A percentile compares a stretch with the other conserved stretches of the same genome.
Conservation (phyloP, 2,113 vertebrate genomes). For the Sebastes schlegelii region DNA sequence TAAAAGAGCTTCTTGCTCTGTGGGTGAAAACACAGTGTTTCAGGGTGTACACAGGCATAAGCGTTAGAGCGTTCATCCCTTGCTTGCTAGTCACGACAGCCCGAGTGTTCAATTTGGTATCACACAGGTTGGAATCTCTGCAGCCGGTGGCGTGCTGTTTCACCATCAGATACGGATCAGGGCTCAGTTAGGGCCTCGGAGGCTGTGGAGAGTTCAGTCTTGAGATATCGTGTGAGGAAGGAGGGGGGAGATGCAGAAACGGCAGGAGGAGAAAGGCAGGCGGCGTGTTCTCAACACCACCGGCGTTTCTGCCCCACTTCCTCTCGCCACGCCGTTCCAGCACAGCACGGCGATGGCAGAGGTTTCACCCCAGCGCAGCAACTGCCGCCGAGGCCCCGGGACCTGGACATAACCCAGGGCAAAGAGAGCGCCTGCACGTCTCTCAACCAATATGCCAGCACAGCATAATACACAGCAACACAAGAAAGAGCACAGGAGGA, state of each 20-base stretch:
- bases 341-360: slow-evolving; percentile 16
- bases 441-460: slow-evolving; percentile 26
- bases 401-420: slow-evolving; percentile 51
- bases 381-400: slow-evolving; percentile 24
- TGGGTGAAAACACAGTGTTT: slow-evolving; percentile 43
- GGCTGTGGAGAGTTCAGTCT: slow-evolving; percentile 58
- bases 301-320: slow-evolving; percentile 48
- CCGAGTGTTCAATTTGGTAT: slow-evolving; percentile 63
- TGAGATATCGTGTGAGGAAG: slow-evolving; percentile 33
- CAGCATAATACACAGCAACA: slow-evolving; percentile 39
- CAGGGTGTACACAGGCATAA: slow-evolving; percentile 8
- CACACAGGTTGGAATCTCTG: slow-evolving; percentile 49
- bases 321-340: slow-evolving; percentile 16
- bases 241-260: slow-evolving; percentile 14
- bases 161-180: slow-evolving; percentile 68
- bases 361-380: slow-evolving; percentile 40
- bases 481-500: slow-evolving; percentile 17
- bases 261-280: slow-evolving; percentile 32
- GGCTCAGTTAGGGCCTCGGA: slow-evolving; percentile 55
- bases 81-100: slow-evolving; percentile 32
- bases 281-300: slow-evolving; percentile 21
- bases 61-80: slow-evolving; percentile 45
- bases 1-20: slow-evolving; percentile 47
- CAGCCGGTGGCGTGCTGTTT: slow-evolving; percentile 55
- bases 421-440: not conserved